Evolutionary conservation across 1,140 invertebrate genomes (phyloP).

Genomic region (Gryon sp.): DNA sequence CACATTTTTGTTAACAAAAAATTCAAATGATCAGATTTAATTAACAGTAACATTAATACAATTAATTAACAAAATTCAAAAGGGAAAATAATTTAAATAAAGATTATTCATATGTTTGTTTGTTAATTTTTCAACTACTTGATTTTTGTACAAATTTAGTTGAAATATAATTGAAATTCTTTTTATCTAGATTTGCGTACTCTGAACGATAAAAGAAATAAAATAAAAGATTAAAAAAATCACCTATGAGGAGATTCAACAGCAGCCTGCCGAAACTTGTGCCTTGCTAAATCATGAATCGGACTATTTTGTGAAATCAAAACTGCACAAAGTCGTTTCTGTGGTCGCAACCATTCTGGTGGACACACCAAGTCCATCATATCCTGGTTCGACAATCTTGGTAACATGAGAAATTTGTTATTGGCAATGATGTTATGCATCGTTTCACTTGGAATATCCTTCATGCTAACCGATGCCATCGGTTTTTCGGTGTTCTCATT

Average conservation of each 20-base stretch:
- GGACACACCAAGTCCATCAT: slow-evolving; percentile 91
- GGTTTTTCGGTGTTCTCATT: slow-evolving; percentile 92
- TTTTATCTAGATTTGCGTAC: no score
- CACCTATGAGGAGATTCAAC: slow-evolving; percentile 81
- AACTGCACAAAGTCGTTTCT: slow-evolving; percentile 93
- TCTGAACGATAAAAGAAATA: no score
- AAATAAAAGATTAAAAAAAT: no score
- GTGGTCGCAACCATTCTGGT: slow-evolving; percentile 87
- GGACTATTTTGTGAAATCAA: slow-evolving; percentile 87
- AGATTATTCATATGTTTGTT: no score
- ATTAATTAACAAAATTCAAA: no score
- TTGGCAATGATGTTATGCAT: slow-evolving; percentile 92
- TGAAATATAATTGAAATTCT: no score
- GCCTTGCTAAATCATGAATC: slow-evolving; percentile 81
- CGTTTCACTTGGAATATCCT: slow-evolving; percentile 91
- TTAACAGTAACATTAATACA: not conserved
- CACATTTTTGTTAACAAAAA: no score
- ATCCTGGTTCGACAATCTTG: slow-evolving; percentile 94
- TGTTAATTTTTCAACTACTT: no score
- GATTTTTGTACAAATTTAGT: no score
- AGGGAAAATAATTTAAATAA: slow-evolving; percentile 24
- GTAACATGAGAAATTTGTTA: slow-evolving; percentile 93
- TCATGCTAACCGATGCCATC: slow-evolving; percentile 91
- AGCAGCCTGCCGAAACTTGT: slow-evolving; percentile 85
- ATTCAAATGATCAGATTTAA: no score